A percentile compares a stretch with the other conserved stretches of the same genome.
These are phyloP conservation scores for Branchinecta lynchi DNA, from an alignment of 1,140 invertebrate genomes.

Conservation along the genomic window DNA sequence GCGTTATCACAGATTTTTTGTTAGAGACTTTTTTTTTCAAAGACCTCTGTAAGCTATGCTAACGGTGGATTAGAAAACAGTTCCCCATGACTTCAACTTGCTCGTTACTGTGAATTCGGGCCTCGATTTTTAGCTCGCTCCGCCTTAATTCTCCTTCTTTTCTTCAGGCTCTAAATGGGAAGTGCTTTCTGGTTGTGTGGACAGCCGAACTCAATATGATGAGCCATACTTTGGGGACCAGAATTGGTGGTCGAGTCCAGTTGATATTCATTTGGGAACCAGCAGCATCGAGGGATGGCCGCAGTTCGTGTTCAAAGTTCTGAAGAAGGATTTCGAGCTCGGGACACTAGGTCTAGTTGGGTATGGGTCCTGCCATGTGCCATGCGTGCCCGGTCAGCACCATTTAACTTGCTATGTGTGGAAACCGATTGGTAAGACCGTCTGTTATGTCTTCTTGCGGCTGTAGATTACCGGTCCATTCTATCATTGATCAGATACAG, in stretches of 20 bases:
- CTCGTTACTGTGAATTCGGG: too few species aligned
- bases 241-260: neutral
- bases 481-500: too few species aligned
- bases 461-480: too few species aligned
- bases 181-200: neutral
- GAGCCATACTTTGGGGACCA: neutral
- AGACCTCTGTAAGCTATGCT: too few species aligned
- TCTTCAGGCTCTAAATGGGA: neutral
- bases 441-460: too few species aligned
- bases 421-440: neutral
- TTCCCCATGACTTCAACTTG: too few species aligned
- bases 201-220: neutral
- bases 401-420: neutral
- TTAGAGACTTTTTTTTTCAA: too few species aligned
- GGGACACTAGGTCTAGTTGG: neutral
- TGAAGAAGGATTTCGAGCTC: neutral
- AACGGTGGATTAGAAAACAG: too few species aligned
- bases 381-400: neutral
- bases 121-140: too few species aligned
- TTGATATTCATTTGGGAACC: neutral
- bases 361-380: neutral
- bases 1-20: too few species aligned
- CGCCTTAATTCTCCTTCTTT: too few species aligned
- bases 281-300: neutral
- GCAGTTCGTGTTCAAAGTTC: neutral